Conservation (phyloP, 2,888 invertebrate species). For the Pyrgus malvae region DNA sequence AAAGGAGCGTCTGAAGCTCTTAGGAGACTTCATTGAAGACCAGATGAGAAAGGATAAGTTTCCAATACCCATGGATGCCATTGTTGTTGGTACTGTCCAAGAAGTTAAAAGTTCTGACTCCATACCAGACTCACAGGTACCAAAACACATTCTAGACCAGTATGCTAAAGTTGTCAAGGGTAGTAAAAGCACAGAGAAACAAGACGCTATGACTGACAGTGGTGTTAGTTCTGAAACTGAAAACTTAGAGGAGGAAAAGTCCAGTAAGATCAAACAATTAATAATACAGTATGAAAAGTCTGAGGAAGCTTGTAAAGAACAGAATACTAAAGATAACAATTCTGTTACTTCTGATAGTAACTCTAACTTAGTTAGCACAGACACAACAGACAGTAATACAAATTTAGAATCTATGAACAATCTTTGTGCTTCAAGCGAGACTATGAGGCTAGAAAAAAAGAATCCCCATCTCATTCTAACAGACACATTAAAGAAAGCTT, state of each 20-base stretch:
- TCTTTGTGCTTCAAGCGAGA: slow-evolving; percentile 66
- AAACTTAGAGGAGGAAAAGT: slow-evolving; percentile 68
- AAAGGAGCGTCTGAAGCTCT: slow-evolving; percentile 62
- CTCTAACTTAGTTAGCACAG: background rate
- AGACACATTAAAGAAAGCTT: slow-evolving; percentile 84
- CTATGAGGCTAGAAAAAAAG: slow-evolving; percentile 66
- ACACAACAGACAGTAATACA: slow-evolving; percentile 37
- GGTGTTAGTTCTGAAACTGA: slow-evolving; percentile 78
- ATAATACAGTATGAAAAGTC: slow-evolving; percentile 51
- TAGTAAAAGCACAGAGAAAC: slow-evolving; percentile 56
- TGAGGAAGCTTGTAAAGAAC: slow-evolving; percentile 31
- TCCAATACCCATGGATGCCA: slow-evolving; percentile 32
- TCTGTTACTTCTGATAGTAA: background rate
- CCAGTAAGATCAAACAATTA: slow-evolving; percentile 52
- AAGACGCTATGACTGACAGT: slow-evolving; percentile 72
- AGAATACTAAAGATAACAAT: background rate
- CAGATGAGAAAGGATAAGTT: slow-evolving; percentile 74
- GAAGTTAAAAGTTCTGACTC: slow-evolving; percentile 45
- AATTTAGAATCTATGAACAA: slow-evolving; percentile 61
- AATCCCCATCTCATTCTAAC: slow-evolving; percentile 72
- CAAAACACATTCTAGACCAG: slow-evolving; percentile 71
- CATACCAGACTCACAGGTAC: slow-evolving; percentile 65
- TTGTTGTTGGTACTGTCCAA: slow-evolving; percentile 39
- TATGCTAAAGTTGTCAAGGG: slow-evolving; percentile 72
- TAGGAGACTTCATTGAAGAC: slow-evolving; percentile 68